Evolutionary conservation across 1,140 invertebrate species (phyloP), one percentile per base, ranked within the genome.

Genomic region (Pissodes strobi): DNA sequence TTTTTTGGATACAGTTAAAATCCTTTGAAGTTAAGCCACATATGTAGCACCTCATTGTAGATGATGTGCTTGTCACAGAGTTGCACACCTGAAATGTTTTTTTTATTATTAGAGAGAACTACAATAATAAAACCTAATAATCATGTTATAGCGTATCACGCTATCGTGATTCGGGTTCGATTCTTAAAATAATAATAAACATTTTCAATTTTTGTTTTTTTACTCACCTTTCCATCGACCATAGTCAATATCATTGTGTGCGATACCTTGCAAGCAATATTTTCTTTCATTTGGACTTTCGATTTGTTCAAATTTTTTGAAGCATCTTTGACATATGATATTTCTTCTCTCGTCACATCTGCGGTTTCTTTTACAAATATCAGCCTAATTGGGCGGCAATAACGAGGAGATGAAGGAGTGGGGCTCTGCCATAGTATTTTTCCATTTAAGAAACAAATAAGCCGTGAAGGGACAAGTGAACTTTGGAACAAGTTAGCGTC

Each of bases 141-240:
- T n/a, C n/a, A n/a, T n/a, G n/a, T n/a, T n/a, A n/a, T n/a, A n/a
- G n/a, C n/a, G n/a, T n/a, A n/a, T n/a, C n/a, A n/a, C n/a, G n/a
- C n/a, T n/a, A n/a, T n/a, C n/a, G n/a, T n/a, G n/a, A n/a, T n/a
- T n/a, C n/a, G n/a, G n/a, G n/a, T n/a, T n/a, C n/a, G n/a, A n/a
- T n/a, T n/a, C n/a, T n/a, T n/a, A n/a, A n/a, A n/a, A n/a, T n/a
- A n/a, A n/a, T n/a, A n/a, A n/a, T n/a, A n/a, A n/a, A n/a, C n/a
- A n/a, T n/a, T n/a, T n/a, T n/a, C n/a, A n/a, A n/a, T n/a, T n/a
- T n/a, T n/a, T n/a, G n/a, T n/a, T n/a, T n/a, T n/a, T n/a, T n/a
- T n/a, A n/a, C n/a, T n/a, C 8, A 79, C 73, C 58, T 79, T 80
- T 5, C n/a, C 77, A 52, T 79, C 76, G 0, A 78, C 65, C 78